Conservation (phyloP, 2,888 invertebrate genomes). For the Cylindroiulus punctatus region DNA sequence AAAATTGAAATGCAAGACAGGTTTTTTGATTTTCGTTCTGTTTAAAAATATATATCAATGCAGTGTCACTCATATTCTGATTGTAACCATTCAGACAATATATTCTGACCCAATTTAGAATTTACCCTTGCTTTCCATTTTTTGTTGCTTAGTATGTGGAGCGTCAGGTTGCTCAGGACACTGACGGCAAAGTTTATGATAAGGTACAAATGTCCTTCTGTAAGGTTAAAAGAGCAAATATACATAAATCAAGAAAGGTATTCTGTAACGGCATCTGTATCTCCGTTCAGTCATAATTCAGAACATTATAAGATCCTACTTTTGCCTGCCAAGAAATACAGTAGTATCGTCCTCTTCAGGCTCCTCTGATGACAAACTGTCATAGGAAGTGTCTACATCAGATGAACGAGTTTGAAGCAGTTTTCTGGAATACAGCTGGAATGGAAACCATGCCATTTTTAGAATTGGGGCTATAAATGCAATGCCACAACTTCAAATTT, state of each 20-base stretch:
- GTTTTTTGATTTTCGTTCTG: no score
- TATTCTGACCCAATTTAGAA: background rate
- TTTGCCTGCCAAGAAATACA: no score
- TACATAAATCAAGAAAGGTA: background rate
- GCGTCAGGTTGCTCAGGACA: background rate
- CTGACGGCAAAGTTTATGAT: slow-evolving; percentile 34
- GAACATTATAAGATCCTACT: background rate
- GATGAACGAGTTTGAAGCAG: background rate
- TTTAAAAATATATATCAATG: no score
- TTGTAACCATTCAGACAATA: background rate
- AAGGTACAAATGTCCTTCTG: background rate
- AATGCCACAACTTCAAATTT: background rate
- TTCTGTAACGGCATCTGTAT: background rate
- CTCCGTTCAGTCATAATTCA: background rate
- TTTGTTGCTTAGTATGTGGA: background rate
- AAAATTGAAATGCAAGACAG: background rate
- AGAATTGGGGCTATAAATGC: background rate
- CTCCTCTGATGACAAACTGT: no score
- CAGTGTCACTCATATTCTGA: no score
- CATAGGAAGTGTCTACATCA: background rate
- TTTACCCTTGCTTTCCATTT: background rate
- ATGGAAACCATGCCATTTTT: no score
- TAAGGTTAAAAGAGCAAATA: background rate
- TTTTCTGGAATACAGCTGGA: background rate
- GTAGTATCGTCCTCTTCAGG: background rate